Evolutionary conservation across 2,113 vertebrate species (phyloP).

Genomic region (Chaetura pelagica): DNA sequence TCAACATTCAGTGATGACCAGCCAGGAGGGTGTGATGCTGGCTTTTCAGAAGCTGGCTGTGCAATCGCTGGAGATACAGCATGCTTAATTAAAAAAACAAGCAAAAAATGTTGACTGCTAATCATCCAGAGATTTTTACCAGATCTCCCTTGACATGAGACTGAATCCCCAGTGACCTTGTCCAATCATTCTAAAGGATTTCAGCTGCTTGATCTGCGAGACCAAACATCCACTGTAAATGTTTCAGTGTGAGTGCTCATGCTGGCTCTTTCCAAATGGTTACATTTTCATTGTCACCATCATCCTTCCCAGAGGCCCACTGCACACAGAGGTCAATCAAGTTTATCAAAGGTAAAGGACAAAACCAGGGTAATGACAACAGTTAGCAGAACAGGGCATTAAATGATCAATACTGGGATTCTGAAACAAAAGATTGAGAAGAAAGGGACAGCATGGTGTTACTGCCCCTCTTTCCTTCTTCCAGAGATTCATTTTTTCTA

Average conservation of each 20-base stretch:
- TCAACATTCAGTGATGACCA: background rate
- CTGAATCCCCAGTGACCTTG: background rate
- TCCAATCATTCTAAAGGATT: background rate
- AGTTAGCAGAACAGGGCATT: constrained; percentile 1
- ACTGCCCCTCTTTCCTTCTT: background rate
- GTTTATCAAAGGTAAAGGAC: constrained; percentile 25
- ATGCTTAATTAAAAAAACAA: background rate
- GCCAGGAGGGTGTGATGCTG: background rate
- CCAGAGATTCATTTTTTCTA: constrained; percentile 15
- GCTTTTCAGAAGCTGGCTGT: background rate
- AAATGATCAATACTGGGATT: constrained; percentile 19
- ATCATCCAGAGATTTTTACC: background rate
- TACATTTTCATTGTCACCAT: background rate
- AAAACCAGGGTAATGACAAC: constrained; percentile 26
- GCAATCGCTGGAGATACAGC: background rate
- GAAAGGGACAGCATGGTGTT: background rate
- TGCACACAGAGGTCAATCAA: background rate
- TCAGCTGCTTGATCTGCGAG: background rate
- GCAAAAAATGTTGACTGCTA: background rate
- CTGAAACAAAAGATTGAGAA: background rate
- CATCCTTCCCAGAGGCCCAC: background rate
- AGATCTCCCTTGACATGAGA: background rate
- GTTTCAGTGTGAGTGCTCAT: background rate
- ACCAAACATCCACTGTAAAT: background rate
- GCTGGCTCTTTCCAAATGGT: background rate